Conservation (phyloP, 2,888 invertebrate species). For the Pachycephus smyrnensis region DNA sequence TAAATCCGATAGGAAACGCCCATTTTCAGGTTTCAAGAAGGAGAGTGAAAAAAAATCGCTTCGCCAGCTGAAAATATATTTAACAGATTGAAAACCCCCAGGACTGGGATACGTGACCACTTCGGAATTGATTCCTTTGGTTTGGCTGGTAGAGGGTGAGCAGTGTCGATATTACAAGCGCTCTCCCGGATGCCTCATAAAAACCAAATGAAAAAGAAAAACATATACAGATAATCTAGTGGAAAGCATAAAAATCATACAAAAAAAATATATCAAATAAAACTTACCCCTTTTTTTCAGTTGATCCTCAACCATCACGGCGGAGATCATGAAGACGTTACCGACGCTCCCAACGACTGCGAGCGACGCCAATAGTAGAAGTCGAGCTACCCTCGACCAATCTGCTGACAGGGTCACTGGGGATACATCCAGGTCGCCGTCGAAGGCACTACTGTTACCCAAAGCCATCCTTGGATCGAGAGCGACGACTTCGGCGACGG, state of each 20-base stretch:
- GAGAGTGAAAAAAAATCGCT: neutral
- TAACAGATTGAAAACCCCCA: neutral
- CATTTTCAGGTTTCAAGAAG: neutral
- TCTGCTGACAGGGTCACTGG: constrained; percentile 76
- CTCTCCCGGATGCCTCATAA: neutral
- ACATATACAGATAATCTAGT: neutral
- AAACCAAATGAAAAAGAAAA: neutral
- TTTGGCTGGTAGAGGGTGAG: neutral
- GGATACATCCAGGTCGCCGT: constrained; percentile 68
- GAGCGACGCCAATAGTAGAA: constrained; percentile 74
- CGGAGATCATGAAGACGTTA: constrained; percentile 81
- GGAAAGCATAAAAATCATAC: constrained; percentile 17
- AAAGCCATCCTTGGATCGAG: constrained; percentile 46
- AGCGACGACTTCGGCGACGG: constrained; percentile 43
- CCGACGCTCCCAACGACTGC: constrained; percentile 78
- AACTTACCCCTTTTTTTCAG: constrained; percentile 74
- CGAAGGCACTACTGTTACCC: constrained; percentile 42
- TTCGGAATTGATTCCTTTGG: neutral
- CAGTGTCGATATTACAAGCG: neutral
- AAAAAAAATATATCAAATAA: constrained; percentile 2
- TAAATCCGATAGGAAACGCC: neutral
- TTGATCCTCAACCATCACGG: constrained; percentile 79
- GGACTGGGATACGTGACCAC: neutral
- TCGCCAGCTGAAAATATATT: neutral
- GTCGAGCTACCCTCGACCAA: constrained; percentile 77